These are phyloP conservation scores for Limnephilus lunatus DNA, from an alignment of 2,888 invertebrate species.

Conservation along the genomic window DNA sequence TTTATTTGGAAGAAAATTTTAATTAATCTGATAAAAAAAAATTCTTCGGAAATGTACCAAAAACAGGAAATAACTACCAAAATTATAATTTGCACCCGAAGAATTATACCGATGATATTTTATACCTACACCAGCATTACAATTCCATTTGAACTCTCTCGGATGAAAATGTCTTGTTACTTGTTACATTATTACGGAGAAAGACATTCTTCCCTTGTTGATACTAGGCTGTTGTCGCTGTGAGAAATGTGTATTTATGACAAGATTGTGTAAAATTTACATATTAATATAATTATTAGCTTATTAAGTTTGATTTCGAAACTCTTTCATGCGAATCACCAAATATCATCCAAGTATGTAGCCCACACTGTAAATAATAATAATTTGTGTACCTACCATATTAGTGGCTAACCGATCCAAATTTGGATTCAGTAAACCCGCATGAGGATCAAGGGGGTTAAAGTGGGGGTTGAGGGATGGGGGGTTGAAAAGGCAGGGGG, in stretches of 20 bases:
- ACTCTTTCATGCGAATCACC: not conserved
- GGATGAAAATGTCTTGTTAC: no score
- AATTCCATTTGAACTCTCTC: not conserved
- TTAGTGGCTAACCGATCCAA: not conserved
- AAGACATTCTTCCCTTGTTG: not conserved
- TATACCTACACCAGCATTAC: no score
- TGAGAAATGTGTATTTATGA: not conserved
- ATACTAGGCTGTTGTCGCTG: not conserved
- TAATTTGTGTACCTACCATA: not conserved
- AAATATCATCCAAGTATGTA: not conserved
- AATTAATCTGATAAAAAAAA: no score
- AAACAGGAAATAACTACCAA: no score
- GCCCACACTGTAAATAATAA: not conserved
- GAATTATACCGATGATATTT: no score
- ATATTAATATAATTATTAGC: not conserved
- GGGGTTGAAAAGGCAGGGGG: not conserved
- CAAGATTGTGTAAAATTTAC: not conserved
- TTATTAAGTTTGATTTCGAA: not conserved
- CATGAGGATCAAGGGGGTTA: not conserved
- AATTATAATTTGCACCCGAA: no score
- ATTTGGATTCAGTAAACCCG: slow-evolving; percentile 10
- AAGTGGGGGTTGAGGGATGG: not conserved
- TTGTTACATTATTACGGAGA: not conserved
- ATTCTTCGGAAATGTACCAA: no score
- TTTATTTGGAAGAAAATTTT: no score